These are phyloP conservation scores for Berghia stephanieae DNA, from an alignment of 1,140 invertebrate species.

Conservation along the genomic window DNA sequence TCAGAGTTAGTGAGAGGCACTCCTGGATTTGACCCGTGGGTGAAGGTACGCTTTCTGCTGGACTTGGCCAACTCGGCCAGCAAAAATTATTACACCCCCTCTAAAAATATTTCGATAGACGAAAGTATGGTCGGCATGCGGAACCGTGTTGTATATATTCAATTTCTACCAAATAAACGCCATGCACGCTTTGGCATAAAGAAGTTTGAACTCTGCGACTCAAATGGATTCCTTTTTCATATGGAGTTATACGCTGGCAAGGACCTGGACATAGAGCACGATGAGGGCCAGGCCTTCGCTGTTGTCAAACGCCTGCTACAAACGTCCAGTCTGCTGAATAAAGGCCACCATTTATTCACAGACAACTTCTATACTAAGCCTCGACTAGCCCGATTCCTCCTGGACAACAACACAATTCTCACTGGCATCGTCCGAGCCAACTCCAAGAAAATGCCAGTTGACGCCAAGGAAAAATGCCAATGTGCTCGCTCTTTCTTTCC, in stretches of 20 bases:
- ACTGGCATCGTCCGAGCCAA: conserved; percentile 32
- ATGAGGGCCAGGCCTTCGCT: conserved; percentile 21
- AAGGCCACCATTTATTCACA: conserved; percentile 35
- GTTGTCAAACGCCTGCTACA: conserved; percentile 30
- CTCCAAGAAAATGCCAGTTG: background rate
- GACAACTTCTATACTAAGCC: conserved; percentile 36
- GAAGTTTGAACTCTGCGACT: conserved; percentile 33
- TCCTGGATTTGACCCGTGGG: background rate
- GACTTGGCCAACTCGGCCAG: conserved; percentile 16
- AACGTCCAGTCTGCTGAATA: conserved; percentile 25
- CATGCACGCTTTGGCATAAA: conserved; percentile 39
- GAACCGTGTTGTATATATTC: conserved; percentile 24
- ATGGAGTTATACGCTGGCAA: conserved; percentile 28
- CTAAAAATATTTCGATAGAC: conserved; percentile 33
- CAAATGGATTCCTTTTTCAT: conserved; percentile 27
- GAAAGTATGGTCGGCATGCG: conserved; percentile 38
- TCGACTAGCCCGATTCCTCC: conserved; percentile 10
- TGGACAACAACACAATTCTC: background rate
- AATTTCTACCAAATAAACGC: conserved; percentile 1
- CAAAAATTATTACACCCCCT: conserved; percentile 20
- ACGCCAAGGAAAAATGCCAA: background rate
- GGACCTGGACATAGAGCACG: conserved; percentile 9
- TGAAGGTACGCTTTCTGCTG: background rate
- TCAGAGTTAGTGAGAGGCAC: too few relatives aligned
- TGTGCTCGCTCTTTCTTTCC: conserved; percentile 14